A percentile compares a stretch with the other conserved stretches of the same genome.
These are phyloP conservation scores for Psophia crepitans DNA, from an alignment of 2,113 vertebrate species.

Conservation along the genomic window DNA sequence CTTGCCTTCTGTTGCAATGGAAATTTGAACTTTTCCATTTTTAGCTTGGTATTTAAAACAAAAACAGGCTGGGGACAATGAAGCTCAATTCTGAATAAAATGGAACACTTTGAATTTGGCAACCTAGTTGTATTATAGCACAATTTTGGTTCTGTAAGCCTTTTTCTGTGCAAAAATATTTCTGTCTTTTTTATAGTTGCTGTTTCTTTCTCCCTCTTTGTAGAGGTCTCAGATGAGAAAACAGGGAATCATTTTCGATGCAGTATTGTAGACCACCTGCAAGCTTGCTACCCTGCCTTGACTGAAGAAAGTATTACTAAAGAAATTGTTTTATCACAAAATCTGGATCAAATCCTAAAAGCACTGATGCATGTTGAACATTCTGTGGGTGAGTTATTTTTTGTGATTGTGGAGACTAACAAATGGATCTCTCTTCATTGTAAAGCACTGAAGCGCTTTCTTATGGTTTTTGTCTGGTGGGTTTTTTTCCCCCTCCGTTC, in stretches of 20 bases:
- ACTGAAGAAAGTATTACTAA: conserved; percentile 82
- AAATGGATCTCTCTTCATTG: background rate
- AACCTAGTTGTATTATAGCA: background rate
- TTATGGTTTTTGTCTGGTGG: background rate
- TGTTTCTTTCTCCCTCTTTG: background rate
- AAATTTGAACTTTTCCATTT: background rate
- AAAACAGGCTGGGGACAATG: background rate
- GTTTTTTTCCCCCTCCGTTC: background rate
- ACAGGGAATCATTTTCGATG: conserved; percentile 75
- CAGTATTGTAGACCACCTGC: conserved; percentile 85
- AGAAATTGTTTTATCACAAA: conserved; percentile 76
- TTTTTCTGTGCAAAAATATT: background rate
- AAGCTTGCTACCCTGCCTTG: conserved; percentile 80
- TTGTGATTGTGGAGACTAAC: background rate
- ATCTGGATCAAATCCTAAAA: conserved; percentile 79
- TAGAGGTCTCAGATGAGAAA: conserved; percentile 76
- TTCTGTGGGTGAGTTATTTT: conserved; percentile 75
- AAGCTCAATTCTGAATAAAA: background rate
- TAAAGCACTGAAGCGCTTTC: background rate
- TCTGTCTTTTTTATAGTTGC: background rate
- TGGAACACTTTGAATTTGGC: background rate
- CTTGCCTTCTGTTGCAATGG: background rate
- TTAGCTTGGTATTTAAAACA: background rate
- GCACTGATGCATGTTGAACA: conserved; percentile 73
- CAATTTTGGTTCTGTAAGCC: background rate